These are phyloP conservation scores for Rhea pennata DNA, from an alignment of 2,113 vertebrate species.

Conservation along the genomic window DNA sequence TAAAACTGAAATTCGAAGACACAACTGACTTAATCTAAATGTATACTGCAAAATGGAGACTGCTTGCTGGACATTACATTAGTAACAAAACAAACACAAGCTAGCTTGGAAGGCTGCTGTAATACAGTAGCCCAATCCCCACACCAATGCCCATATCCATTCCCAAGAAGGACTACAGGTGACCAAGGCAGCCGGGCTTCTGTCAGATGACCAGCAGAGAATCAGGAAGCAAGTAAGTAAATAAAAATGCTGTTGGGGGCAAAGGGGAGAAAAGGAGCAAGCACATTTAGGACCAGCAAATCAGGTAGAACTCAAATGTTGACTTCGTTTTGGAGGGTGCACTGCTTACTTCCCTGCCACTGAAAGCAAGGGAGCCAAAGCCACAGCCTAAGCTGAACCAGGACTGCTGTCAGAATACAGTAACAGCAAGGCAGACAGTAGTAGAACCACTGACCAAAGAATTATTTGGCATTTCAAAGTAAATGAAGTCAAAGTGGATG, in stretches of 20 bases:
- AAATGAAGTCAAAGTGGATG: not conserved
- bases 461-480: not conserved
- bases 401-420: not conserved
- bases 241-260: not conserved
- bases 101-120: not conserved
- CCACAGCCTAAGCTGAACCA: not conserved
- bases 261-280: not conserved
- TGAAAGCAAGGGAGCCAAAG: not conserved
- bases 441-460: not conserved
- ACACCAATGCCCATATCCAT: not conserved
- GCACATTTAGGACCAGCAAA: too few species aligned
- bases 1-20: not conserved
- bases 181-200: not conserved
- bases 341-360: not conserved
- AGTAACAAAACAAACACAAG: not conserved
- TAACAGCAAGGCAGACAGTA: not conserved
- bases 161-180: not conserved
- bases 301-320: accelerated
- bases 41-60: not conserved
- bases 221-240: not conserved
- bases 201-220: not conserved
- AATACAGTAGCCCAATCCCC: not conserved
- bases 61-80: accelerated
- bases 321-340: not conserved
- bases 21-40: accelerated